Base-by-base conservation (phyloP, 2,888 invertebrate genomes). In the Yponomeuta sedellus region DNA sequence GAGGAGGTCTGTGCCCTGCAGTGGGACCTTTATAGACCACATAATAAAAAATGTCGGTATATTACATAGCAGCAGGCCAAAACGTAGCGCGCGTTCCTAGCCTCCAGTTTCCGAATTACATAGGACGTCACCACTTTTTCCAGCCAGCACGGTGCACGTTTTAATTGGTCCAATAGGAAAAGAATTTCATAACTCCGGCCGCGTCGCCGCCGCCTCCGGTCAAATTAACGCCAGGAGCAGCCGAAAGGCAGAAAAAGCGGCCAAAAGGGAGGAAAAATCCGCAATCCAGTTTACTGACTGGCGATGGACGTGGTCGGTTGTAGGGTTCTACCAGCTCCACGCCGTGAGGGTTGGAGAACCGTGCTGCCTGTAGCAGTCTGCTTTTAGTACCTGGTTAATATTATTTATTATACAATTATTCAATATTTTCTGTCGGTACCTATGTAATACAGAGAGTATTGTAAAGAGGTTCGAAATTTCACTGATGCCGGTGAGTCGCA, bases 211-310 rank as follows among this genome's bases (percentile, higher is more conserved):
- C 40, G 10, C 16, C 19, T 20, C 61, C 63, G 44, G n/a, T 63
- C 63, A 63, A 63, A 63, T 63, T 63, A 63, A 40, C 44, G 63
- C 63, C 20, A 22, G 61, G 10, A 12, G 59, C 20, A 20, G 61
- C 12, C 61, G 12, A 61, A 61, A 61, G n/a, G 16, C 28, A 34
- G n/a, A 28, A 28, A 34, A 58, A 58, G 20, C 6, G 0, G 58
- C n/a, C 20, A 10, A 19, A 22, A 58, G 11, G 58, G 58, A 19
- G 20, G 22, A 58, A 58, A 58, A 58, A 68, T 68, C 71, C 69
- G 71, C 72, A 80, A 81, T 79, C 77, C 76, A 75, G 77, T 82
- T 82, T 75, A 76, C 75, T 75, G 80, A 75, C 77, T 76, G 69
- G 71, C 71, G 75, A 69, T 70, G 70, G 73, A 74, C 75, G 69